Evolutionary conservation across 2,113 vertebrate genomes (phyloP).

Genomic region (Myiopsitta monachus): DNA sequence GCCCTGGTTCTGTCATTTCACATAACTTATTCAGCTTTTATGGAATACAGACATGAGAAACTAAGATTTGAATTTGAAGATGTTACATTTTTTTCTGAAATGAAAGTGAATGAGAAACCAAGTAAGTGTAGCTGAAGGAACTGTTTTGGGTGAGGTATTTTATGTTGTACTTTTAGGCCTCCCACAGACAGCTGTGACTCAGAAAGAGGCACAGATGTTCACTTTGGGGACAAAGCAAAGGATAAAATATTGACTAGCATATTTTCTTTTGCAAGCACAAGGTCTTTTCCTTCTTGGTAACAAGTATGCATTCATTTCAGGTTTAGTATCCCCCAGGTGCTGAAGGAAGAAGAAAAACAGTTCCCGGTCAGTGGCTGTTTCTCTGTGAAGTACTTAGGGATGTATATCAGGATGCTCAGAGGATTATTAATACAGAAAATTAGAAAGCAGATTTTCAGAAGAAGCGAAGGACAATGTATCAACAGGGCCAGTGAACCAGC

Average conservation of each 20-base stretch:
- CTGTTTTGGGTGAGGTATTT: background rate
- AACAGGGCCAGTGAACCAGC: background rate
- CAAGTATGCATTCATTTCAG: background rate
- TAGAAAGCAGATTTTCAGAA: background rate
- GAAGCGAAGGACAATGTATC: background rate
- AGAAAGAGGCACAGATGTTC: background rate
- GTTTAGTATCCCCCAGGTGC: background rate
- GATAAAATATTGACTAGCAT: background rate
- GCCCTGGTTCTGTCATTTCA: conserved; percentile 23
- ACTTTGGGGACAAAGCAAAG: background rate
- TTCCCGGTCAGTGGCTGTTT: background rate
- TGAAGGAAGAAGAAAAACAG: background rate
- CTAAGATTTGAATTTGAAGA: conserved; percentile 1
- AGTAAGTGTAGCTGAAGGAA: background rate
- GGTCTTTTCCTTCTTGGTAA: background rate
- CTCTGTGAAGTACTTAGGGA: background rate
- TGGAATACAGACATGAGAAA: background rate
- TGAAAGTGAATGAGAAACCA: conserved; percentile 26
- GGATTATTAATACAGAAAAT: background rate
- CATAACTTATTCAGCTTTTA: conserved; percentile 24
- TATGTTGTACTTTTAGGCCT: background rate
- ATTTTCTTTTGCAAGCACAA: background rate
- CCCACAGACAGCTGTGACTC: background rate
- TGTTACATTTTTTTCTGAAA: background rate
- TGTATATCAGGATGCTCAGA: background rate